Percentiles rank a stretch among this genome's conserved stretches.
These are phyloP conservation scores for Falco peregrinus DNA, from an alignment of 2,797 vertebrate genomes.

Conservation along the genomic window DNA sequence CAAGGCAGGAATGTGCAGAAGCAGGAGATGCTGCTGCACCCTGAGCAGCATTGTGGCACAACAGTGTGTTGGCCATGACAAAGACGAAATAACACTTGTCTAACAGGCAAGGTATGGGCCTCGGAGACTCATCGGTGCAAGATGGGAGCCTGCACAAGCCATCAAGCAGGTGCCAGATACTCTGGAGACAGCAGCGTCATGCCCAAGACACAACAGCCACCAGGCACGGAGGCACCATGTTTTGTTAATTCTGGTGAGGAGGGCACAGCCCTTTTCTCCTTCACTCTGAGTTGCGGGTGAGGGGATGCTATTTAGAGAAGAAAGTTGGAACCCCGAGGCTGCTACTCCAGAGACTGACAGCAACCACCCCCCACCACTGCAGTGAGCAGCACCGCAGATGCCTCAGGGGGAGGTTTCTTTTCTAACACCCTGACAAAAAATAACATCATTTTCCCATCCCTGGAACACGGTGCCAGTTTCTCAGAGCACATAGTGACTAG, in stretches of 20 bases:
- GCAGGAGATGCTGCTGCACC: not conserved
- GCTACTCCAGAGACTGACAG: not conserved
- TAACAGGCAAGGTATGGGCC: not conserved
- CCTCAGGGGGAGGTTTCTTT: not conserved
- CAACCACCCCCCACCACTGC: not conserved
- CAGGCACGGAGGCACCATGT: rapidly evolving
- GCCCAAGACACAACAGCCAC: not conserved
- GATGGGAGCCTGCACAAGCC: not conserved
- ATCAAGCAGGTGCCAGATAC: not conserved
- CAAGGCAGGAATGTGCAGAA: not conserved
- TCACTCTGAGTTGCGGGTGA: rapidly evolving
- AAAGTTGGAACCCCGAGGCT: not conserved
- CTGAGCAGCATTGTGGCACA: rapidly evolving
- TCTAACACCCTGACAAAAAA: not conserved
- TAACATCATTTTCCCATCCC: rapidly evolving
- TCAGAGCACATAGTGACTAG: rapidly evolving
- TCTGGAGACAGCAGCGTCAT: not conserved
- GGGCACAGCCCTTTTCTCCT: rapidly evolving
- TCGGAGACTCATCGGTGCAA: not conserved
- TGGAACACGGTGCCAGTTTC: rapidly evolving
- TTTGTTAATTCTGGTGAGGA: not conserved
- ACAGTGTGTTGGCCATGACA: rapidly evolving
- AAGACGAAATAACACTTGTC: not conserved
- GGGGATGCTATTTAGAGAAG: not conserved
- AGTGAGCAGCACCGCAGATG: rapidly evolving